Conservation (phyloP, 2,888 invertebrate genomes). For the Trimorus sp. region DNA sequence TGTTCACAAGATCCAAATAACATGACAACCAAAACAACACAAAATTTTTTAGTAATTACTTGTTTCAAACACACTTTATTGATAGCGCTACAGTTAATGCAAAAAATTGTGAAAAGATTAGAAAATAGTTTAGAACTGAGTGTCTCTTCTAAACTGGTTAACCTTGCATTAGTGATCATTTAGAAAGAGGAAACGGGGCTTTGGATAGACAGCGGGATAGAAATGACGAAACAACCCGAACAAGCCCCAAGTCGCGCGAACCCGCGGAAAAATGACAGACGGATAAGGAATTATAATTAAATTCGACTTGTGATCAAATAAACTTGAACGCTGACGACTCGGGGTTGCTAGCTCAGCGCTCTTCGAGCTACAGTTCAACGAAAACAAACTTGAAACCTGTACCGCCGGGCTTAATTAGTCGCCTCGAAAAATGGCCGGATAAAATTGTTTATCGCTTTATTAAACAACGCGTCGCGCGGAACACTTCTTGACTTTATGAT, state of each 20-base stretch:
- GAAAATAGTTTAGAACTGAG: no score
- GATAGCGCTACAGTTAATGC: no score
- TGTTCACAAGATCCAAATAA: no score
- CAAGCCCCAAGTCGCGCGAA: background rate
- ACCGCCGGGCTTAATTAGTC: conserved; percentile 29
- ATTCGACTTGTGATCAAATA: background rate
- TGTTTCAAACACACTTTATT: no score
- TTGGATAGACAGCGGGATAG: no score
- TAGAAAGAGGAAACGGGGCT: no score
- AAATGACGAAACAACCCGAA: background rate
- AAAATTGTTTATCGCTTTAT: conserved; percentile 53
- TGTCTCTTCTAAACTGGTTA: no score
- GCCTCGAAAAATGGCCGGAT: conserved; percentile 24
- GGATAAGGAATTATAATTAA: background rate
- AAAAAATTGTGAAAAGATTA: no score
- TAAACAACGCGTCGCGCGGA: conserved; percentile 54
- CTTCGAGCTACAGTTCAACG: background rate
- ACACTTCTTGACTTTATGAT: conserved; percentile 60
- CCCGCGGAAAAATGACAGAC: no score
- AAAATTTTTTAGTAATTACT: no score
- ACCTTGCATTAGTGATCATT: no score
- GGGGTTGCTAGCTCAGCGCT: background rate
- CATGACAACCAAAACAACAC: no score
- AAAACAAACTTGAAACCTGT: conserved; percentile 5
- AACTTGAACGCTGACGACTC: conserved; percentile 7